A percentile compares a stretch with the other conserved stretches of the same genome.
These are phyloP conservation scores for Tokudaia tokunoshimensis DNA, from an alignment of 2,797 vertebrate species.

Conservation along the genomic window DNA sequence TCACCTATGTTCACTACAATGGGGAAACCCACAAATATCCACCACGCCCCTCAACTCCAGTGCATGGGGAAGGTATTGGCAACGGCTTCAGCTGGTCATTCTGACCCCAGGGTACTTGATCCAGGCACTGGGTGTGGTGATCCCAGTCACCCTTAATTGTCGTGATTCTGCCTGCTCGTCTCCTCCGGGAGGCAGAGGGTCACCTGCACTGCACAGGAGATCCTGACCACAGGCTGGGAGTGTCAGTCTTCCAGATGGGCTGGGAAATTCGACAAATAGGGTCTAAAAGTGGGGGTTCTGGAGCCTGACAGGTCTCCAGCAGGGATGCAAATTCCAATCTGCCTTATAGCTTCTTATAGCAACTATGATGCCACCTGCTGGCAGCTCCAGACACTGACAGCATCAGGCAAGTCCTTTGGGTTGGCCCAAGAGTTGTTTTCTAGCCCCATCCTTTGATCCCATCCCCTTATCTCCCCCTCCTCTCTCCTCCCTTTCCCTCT, in stretches of 20 bases:
- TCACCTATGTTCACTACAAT: not conserved
- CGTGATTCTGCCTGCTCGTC: not conserved
- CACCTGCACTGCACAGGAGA: not conserved
- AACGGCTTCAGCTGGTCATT: not conserved
- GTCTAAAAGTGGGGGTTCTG: not conserved
- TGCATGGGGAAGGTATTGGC: not conserved
- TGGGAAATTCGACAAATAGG: not conserved
- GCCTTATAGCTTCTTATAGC: not conserved
- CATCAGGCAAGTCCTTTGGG: not conserved
- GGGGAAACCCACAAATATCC: not conserved
- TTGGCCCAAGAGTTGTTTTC: not conserved
- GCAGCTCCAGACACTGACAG: not conserved
- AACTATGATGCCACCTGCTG: constrained; percentile 31
- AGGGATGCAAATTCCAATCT: not conserved
- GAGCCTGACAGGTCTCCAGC: not conserved
- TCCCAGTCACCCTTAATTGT: not conserved
- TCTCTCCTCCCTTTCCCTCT: not conserved
- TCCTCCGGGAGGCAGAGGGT: not conserved
- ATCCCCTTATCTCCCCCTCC: not conserved
- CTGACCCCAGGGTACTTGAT: not conserved
- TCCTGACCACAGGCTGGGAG: not conserved
- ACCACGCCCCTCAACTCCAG: not conserved
- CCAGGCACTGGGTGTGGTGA: not conserved
- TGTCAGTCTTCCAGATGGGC: not conserved
- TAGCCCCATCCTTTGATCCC: not conserved